Percentiles rank a stretch among this genome's conserved stretches.
Conservation (phyloP, 1,140 invertebrate species). For the Aphis gossypii region DNA sequence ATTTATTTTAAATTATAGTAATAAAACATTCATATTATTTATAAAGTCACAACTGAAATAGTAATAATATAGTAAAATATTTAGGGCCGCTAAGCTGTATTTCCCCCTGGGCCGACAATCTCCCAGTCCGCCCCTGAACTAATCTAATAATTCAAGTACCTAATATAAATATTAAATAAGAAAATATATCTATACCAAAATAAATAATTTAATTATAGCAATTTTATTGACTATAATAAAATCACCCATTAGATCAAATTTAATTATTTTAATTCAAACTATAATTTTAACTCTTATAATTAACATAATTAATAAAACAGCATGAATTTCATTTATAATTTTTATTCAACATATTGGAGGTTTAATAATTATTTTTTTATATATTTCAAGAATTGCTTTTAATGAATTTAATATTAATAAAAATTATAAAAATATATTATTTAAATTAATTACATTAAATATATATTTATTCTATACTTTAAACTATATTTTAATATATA, state of each 20-base stretch:
- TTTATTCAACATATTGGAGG: neutral
- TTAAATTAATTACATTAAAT: neutral
- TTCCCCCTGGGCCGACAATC: no score
- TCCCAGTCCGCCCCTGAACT: no score
- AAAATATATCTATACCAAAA: no score
- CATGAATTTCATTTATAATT: constrained; percentile 21
- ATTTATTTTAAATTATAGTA: no score
- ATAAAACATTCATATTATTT: no score
- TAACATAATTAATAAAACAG: neutral
- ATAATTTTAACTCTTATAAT: neutral
- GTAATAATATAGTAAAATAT: no score
- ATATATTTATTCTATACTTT: neutral
- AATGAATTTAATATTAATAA: constrained; percentile 16
- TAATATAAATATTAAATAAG: no score
- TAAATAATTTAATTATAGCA: neutral
- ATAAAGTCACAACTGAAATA: no score
- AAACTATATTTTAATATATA: neutral
- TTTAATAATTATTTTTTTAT: constrained; percentile 13
- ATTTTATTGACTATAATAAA: neutral
- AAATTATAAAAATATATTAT: neutral
- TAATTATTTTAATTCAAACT: neutral
- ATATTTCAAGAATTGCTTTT: constrained; percentile 28
- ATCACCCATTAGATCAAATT: neutral
- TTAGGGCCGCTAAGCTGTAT: no score
- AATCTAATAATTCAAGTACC: no score